Conservation (phyloP, 2,797 vertebrate species). For the Ceyx erithaca region DNA sequence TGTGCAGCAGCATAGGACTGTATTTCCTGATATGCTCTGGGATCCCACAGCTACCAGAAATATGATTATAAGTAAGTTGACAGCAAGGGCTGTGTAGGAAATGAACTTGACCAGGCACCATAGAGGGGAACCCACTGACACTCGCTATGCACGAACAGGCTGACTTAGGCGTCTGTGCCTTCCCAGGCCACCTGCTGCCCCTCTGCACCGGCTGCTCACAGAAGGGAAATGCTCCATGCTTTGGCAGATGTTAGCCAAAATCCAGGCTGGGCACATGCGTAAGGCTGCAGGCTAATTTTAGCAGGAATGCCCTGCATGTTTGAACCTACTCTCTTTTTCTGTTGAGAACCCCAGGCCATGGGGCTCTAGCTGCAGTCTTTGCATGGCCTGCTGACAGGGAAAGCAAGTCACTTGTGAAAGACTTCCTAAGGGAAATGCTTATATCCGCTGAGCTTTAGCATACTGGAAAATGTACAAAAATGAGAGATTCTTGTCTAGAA, state of each 20-base stretch:
- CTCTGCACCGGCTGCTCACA: background rate
- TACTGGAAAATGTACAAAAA: slow-evolving; percentile 25
- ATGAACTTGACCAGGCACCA: background rate
- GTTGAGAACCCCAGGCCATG: background rate
- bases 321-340: background rate
- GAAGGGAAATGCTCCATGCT: background rate
- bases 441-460: background rate
- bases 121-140: background rate
- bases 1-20: background rate
- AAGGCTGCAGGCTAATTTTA: background rate
- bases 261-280: background rate
- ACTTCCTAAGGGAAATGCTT: slow-evolving; percentile 50
- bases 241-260: background rate
- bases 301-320: background rate
- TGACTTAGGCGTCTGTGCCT: background rate
- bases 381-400: slow-evolving; percentile 1
- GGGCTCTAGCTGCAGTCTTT: background rate
- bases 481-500: background rate
- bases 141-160: accelerated
- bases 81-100: background rate
- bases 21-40: background rate
- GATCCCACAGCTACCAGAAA: background rate
- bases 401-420: slow-evolving; percentile 13
- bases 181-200: background rate
- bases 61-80: background rate